Evolutionary conservation across 2,797 vertebrate genomes (phyloP).

Genomic region (Enteromius anoplus): DNA sequence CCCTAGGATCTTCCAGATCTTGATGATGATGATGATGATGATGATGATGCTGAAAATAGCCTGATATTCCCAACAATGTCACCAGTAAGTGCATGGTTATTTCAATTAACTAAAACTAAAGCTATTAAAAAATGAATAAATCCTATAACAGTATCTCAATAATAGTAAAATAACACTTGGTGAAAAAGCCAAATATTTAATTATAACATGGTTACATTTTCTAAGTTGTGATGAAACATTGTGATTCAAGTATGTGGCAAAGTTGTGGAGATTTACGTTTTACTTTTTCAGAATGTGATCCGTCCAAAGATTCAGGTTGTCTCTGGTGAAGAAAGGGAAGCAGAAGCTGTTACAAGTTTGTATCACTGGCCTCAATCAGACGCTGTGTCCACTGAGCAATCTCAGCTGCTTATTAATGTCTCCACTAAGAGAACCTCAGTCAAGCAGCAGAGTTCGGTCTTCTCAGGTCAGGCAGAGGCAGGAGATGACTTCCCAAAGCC

Average conservation of each 20-base stretch:
- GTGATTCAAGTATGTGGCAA: background rate
- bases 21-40: conserved; percentile 77
- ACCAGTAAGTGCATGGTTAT: conserved; percentile 18
- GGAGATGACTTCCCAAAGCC: conserved; percentile 15
- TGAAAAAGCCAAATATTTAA: background rate
- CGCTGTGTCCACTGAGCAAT: conserved; percentile 3
- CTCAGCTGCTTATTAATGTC: conserved; percentile 48
- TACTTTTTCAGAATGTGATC: conserved; percentile 60
- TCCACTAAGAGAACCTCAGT: conserved; percentile 30
- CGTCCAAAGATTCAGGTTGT: conserved; percentile 82
- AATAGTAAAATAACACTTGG: background rate
- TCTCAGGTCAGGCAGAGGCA: conserved; percentile 40
- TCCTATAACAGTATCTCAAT: background rate
- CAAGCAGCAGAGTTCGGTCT: conserved; percentile 19
- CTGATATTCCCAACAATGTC: conserved; percentile 54
- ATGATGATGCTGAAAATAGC: conserved; percentile 55
- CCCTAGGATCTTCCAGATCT: conserved; percentile 90
- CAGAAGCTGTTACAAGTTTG: conserved; percentile 50
- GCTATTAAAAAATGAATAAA: background rate
- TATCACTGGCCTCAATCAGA: conserved; percentile 37
- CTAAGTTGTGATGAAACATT: background rate
- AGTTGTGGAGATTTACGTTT: background rate
- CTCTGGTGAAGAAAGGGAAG: conserved; percentile 67
- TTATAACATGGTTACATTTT: background rate
- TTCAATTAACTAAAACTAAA: background rate